Evolutionary conservation across 1,140 invertebrate species (phyloP), one percentile per base, ranked within the genome.

Genomic region (Ceratosolen solmsi): DNA sequence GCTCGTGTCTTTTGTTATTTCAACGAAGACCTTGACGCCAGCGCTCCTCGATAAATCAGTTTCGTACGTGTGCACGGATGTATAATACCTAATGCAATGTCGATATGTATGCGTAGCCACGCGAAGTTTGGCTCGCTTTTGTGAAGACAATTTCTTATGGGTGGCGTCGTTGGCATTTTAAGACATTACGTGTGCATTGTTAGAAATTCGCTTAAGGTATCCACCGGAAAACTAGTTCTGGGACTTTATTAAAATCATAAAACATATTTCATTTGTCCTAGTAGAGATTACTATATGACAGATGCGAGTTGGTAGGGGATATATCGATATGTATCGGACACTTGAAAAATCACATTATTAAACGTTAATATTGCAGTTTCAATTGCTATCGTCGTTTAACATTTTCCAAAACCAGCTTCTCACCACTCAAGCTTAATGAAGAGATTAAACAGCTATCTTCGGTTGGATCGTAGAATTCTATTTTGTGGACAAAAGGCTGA

Each of bases 1-100:
- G 30, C 38, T 11, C 22, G n/a, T 68, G 71, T 74, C 71, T 80
- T 63, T 75, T 74, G 79, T 75, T 80, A 74, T 74, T 80, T 65
- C 56, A 74, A n/a, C 58, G 27, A 33, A 15, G 54, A 56, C 36
- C 54, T 49, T 65, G 54, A 30, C 7, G 38, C 71, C 20, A 51
- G 7, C 54, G 11, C 22, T 30, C 20, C 25, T 41, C 70, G 46
- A 73, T 73, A 80, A 73, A 68, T 80, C 58, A 51, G 33, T n/a
- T 73, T 17, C 22, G n/a, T 60, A 60, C 17, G 11, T 60, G 20
- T 41, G 25, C 27, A 8, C 22, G 25, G 20, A 27, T 60, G 13
- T 38, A 25, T 49, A 56, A 51, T 63, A 80, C 58, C 33, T 54
- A 60, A 74, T 74, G 33, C 41, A 63, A 74, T 54, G n/a, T 9